A percentile compares a stretch with the other conserved stretches of the same genome.
These are phyloP conservation scores for Chamaea fasciata DNA, from an alignment of 2,113 vertebrate genomes.

Conservation along the genomic window DNA sequence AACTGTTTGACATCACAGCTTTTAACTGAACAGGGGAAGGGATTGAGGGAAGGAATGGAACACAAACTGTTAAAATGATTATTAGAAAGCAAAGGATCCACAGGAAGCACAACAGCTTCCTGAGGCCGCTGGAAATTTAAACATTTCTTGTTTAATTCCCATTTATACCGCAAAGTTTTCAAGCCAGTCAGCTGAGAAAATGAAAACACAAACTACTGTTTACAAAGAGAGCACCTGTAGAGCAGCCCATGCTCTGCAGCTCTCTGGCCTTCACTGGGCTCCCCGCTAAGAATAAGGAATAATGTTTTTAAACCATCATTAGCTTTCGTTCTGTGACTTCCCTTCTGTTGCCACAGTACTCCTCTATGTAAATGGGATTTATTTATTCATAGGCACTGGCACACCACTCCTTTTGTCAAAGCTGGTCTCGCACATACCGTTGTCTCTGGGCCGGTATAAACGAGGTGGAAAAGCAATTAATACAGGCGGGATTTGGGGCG, in stretches of 20 bases:
- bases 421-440: background rate
- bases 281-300: background rate
- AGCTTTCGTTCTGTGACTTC: slow-evolving; percentile 45
- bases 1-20: background rate
- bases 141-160: background rate
- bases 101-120: background rate
- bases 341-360: slow-evolving; percentile 22
- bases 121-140: background rate
- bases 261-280: background rate
- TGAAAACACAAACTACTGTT: background rate
- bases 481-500: slow-evolving; percentile 43
- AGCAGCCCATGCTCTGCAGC: background rate
- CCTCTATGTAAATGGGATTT: slow-evolving; percentile 65
- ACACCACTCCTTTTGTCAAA: slow-evolving; percentile 69
- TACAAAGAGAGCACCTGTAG: background rate
- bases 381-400: slow-evolving; percentile 74
- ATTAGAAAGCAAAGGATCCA: background rate
- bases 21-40: background rate
- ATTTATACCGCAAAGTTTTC: background rate
- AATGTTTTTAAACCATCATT: slow-evolving; percentile 46
- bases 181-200: background rate
- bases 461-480: slow-evolving; percentile 77
- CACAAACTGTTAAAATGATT: background rate
- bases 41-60: background rate
- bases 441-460: background rate